phyloP scores from a whole-genome alignment of 2,113 vertebrate species.

The Syrmaticus mikado region DNA sequence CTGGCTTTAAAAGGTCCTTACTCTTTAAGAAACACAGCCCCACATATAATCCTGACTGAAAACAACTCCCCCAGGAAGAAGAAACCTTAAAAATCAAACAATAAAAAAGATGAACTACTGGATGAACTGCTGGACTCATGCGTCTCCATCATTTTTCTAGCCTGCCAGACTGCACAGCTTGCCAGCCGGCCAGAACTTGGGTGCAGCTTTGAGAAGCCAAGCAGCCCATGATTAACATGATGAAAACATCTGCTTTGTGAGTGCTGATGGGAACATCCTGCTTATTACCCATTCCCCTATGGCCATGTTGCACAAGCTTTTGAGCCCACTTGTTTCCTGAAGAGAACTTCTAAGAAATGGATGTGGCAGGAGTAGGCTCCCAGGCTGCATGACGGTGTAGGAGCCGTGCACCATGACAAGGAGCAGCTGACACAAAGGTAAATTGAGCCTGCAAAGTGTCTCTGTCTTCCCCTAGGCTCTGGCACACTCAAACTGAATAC shows the following conservation, averaged over 20 bases:
- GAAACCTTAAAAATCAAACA: background rate
- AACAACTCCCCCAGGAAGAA: background rate
- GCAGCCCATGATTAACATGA: rapidly evolving
- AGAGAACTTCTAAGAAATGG: background rate
- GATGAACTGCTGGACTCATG: background rate
- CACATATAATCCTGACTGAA: background rate
- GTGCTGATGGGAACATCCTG: background rate
- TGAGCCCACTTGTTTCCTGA: background rate
- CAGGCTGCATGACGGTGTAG: background rate
- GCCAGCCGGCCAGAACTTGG: background rate
- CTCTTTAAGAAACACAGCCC: background rate
- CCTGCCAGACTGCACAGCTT: background rate
- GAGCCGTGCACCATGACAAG: background rate
- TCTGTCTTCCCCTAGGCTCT: background rate
- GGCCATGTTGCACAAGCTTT: background rate
- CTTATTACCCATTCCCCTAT: background rate
- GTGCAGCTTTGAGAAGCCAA: background rate
- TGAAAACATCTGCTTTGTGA: background rate
- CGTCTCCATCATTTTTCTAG: background rate
- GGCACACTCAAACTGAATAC: background rate
- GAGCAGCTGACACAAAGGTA: background rate
- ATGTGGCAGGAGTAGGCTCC: background rate
- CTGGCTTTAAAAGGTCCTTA: background rate
- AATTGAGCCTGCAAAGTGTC: background rate
- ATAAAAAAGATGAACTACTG: background rate